Base-by-base conservation (phyloP, 1,140 invertebrate genomes). In the Rhagoletis zephyria region DNA sequence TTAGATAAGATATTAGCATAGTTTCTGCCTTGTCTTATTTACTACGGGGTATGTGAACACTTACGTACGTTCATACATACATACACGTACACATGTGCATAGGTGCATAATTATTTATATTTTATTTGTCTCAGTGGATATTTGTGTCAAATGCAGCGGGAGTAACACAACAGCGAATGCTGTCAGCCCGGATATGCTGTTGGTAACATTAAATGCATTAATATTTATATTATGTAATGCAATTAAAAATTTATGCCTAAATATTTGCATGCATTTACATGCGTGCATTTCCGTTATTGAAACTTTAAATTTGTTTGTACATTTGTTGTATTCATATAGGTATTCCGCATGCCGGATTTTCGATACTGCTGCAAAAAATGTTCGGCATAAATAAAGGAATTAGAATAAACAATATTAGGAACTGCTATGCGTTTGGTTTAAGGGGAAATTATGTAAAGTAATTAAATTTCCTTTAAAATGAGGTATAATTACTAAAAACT, bases 141-240 rank as follows among this genome's bases (percentile, higher is more conserved):
- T 16, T 40, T 74, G 67, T 74, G 67, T 74, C 67, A 74, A 74
- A 74, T 74, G 67, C 67, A 74, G 12, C 16, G 67, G 67, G 67
- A 45, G 42, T 40, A 74, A 74, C 67, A 74, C 74, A 56, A 81
- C 74, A 51, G n/a, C 74, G 19, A 81, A 6, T 56, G 48, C 51
- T 56, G 6, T 19, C 74, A 81, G 74, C 45, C 74, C 74, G 74
- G 74, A 81, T 81, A n/a, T 81, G 19, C 5, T 10, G 4, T n/a
- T 56, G 45, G 14, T n/a, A 14, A 30, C 56, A 48, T 30, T 30
- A 30, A 30, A 30, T n/a, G 48, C 74, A 81, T 81, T 81, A 81
- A 51, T 81, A 81, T 81, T 81, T 56, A 56, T 30, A 51, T 51
- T 56, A 81, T 56, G 48, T 81, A 81, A 81, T 56, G 64, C n/a